A percentile compares a stretch with the other conserved stretches of the same genome.
Evolutionary conservation across 2,113 vertebrate species (phyloP).

Genomic region (Strix aluco): DNA sequence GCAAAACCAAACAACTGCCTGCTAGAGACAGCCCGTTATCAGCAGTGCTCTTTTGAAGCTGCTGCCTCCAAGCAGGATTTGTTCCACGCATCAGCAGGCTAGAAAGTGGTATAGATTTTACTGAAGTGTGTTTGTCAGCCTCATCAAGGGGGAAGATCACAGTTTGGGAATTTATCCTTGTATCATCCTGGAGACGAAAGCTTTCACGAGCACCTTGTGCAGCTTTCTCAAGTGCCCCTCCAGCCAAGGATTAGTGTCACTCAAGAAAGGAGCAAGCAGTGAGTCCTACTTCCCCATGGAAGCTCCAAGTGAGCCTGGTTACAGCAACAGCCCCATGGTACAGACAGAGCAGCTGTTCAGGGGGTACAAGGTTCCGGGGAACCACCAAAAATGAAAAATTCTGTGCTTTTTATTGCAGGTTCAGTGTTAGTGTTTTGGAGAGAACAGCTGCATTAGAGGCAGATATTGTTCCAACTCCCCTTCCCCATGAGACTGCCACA

Average conservation of each 20-base stretch:
- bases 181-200: background rate
- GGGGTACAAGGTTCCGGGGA: background rate
- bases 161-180: background rate
- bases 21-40: background rate
- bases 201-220: background rate
- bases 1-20: background rate
- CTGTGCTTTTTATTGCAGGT: slow-evolving; percentile 26
- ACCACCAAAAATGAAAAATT: background rate
- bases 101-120: background rate
- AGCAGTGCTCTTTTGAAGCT: background rate
- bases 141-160: background rate
- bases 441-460: slow-evolving; percentile 8
- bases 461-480: background rate
- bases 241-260: background rate
- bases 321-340: background rate
- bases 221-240: background rate
- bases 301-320: background rate
- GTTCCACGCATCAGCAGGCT: background rate
- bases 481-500: background rate
- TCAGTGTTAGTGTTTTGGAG: slow-evolving; percentile 36
- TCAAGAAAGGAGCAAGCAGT: background rate
- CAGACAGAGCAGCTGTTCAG: background rate
- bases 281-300: background rate
- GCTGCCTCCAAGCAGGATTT: background rate
- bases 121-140: background rate